Conservation (phyloP, 2,797 vertebrate species). For the Ammospiza maritima region DNA sequence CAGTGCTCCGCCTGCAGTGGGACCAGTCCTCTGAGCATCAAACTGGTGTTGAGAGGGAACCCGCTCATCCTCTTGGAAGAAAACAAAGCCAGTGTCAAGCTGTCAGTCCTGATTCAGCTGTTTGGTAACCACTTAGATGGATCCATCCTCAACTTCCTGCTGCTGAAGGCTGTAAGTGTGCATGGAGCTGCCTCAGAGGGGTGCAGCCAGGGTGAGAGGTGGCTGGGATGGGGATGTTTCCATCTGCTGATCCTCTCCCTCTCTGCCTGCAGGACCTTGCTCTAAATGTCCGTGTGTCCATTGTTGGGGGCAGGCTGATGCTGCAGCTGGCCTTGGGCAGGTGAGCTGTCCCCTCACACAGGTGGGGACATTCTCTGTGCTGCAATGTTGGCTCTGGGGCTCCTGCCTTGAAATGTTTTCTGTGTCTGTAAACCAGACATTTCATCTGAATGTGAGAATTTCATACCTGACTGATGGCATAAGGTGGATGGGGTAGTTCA, state of each 20-base stretch:
- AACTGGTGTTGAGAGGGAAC: neutral
- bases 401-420: neutral
- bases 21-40: neutral
- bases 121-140: neutral
- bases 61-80: neutral
- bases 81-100: neutral
- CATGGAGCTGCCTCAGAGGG: accelerated
- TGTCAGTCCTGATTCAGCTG: neutral
- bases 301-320: neutral
- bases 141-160: neutral
- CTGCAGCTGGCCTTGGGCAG: neutral
- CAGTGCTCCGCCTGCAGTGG: neutral
- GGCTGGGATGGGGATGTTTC: neutral
- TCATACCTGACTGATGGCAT: neutral
- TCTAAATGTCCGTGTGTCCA: accelerated
- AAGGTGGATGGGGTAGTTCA: neutral
- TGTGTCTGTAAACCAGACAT: neutral
- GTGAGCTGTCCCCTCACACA: neutral
- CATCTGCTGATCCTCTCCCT: neutral
- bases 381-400: accelerated
- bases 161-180: conserved; percentile 35
- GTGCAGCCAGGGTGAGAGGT: neutral
- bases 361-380: neutral
- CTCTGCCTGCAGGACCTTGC: neutral
- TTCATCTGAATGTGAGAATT: neutral